Evolutionary conservation across 64 coral and sea anemone species (phyloP).

Genomic region (Montipora efflorescens): DNA sequence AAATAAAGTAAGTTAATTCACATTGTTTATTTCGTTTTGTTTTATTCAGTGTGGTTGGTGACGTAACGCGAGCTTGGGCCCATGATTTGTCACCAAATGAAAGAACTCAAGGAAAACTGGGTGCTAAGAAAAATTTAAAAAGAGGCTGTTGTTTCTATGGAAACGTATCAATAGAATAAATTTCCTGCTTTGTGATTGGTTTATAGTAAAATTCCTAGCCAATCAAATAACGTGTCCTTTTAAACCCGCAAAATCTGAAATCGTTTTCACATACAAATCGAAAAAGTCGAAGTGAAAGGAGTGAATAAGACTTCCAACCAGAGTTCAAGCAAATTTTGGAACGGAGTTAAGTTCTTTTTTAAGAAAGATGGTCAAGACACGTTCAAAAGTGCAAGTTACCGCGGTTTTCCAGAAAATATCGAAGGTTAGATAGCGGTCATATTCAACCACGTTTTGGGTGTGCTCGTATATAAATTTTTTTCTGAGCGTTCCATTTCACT

Average conservation of each 20-base stretch:
- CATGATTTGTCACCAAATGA: neutral
- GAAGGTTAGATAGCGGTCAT: constrained; percentile 3
- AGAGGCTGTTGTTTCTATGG: constrained; percentile 17
- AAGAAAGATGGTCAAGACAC: constrained; percentile 48
- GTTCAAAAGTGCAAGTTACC: neutral
- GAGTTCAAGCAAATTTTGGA: neutral
- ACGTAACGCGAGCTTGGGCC: too few relatives aligned
- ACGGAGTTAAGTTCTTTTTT: neutral
- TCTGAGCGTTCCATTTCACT: neutral
- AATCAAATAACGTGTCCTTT: constrained; percentile 80
- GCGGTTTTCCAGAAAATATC: constrained; percentile 25
- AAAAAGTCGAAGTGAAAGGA: neutral
- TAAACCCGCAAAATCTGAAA: constrained; percentile 91
- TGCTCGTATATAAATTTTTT: too few relatives aligned
- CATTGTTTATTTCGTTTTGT: too few relatives aligned
- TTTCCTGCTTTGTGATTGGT: constrained; percentile 80
- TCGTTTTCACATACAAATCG: neutral
- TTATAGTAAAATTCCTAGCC: constrained; percentile 37
- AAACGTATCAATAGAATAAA: constrained; percentile 11
- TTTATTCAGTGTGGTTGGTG: too few relatives aligned
- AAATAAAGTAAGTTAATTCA: too few relatives aligned
- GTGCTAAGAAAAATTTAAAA: neutral
- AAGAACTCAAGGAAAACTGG: neutral
- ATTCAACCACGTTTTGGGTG: neutral
- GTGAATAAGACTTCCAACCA: neutral